phyloP scores from a whole-genome alignment of 2,888 invertebrate species.

The Achlya flavicornis region DNA sequence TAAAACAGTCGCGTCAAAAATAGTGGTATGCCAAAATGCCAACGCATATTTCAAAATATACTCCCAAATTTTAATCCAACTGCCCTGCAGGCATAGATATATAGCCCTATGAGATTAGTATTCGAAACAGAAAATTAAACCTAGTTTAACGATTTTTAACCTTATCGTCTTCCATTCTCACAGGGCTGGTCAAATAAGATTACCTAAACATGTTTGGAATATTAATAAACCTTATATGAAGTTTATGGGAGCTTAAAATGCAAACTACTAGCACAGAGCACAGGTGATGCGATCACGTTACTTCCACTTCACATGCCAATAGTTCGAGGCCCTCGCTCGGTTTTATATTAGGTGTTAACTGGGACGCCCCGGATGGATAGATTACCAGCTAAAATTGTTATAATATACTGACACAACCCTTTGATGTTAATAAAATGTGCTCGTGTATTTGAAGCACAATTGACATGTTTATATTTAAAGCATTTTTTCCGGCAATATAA shows the following conservation, averaged over 20 bases:
- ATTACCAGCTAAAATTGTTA: slow-evolving; percentile 11
- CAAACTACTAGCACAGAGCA: slow-evolving; percentile 12
- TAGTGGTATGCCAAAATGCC: too few relatives aligned
- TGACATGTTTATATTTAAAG: too few relatives aligned
- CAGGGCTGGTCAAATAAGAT: background rate
- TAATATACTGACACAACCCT: background rate
- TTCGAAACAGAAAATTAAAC: too few relatives aligned
- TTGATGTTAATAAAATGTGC: slow-evolving; percentile 1
- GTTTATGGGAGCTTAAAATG: background rate
- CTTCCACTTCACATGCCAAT: slow-evolving; percentile 41
- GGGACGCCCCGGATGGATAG: slow-evolving; percentile 16
- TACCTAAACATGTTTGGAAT: background rate
- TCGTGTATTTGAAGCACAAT: too few relatives aligned
- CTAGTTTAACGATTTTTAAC: too few relatives aligned
- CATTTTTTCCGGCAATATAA: too few relatives aligned
- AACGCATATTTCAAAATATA: too few relatives aligned
- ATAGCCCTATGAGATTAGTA: too few relatives aligned
- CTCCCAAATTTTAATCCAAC: too few relatives aligned
- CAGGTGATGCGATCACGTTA: slow-evolving; percentile 34
- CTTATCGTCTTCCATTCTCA: background rate
- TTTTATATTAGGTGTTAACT: slow-evolving; percentile 29
- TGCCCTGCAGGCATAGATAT: too few relatives aligned
- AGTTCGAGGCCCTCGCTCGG: slow-evolving; percentile 26
- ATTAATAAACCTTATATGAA: background rate
- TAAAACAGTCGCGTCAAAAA: too few relatives aligned